These are phyloP conservation scores for Ia io DNA, from an alignment of 2,113 vertebrate species.

Conservation along the genomic window DNA sequence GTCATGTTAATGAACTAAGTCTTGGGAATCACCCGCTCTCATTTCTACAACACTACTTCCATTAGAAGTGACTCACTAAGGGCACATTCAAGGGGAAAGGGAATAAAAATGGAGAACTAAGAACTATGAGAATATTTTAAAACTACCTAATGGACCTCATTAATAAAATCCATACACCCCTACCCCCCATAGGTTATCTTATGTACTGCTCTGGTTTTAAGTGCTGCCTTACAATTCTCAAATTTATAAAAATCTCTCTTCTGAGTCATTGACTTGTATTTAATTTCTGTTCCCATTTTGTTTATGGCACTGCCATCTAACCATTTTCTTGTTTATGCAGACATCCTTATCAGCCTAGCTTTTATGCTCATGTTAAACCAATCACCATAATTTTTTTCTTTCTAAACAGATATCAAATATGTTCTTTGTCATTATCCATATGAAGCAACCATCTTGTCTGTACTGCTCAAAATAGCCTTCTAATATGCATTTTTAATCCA, in stretches of 20 bases:
- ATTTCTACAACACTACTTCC: background rate
- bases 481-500: background rate
- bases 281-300: background rate
- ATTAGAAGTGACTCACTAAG: background rate
- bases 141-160: background rate
- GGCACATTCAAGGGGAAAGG: background rate
- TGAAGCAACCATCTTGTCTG: background rate
- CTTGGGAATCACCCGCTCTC: background rate
- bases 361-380: background rate
- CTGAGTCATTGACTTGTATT: background rate
- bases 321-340: background rate
- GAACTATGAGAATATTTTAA: background rate
- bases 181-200: background rate
- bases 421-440: background rate
- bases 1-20: background rate
- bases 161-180: background rate
- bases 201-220: background rate
- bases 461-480: background rate
- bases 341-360: background rate
- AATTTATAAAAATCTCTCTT: background rate
- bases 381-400: background rate
- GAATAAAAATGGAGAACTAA: background rate
- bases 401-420: background rate
- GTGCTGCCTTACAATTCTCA: background rate
- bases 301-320: background rate